These are phyloP conservation scores for Eupithecia vulgata DNA, from an alignment of 2,888 invertebrate species.

Conservation along the genomic window DNA sequence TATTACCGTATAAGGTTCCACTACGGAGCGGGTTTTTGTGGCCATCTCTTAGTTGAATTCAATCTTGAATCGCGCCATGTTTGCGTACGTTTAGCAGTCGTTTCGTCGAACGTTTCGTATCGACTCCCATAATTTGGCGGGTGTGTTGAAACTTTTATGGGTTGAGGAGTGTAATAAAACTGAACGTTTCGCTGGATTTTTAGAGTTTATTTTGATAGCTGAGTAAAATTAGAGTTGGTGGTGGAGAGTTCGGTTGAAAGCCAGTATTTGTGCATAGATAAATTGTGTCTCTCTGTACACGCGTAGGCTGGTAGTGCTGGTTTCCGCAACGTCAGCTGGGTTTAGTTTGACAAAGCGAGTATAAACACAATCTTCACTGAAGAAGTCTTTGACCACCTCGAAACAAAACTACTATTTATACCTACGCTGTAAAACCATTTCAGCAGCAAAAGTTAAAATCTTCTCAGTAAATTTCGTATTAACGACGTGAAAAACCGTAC, in stretches of 20 bases:
- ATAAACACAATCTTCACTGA: not conserved
- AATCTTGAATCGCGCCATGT: slow-evolving; percentile 70
- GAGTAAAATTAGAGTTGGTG: slow-evolving; percentile 29
- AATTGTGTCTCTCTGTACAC: slow-evolving; percentile 24
- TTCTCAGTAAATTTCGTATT: slow-evolving; percentile 1
- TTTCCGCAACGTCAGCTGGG: slow-evolving; percentile 25
- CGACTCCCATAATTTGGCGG: slow-evolving; percentile 46
- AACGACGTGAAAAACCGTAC: slow-evolving; percentile 8
- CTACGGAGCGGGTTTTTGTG: slow-evolving; percentile 70
- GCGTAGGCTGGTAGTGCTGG: slow-evolving; percentile 34
- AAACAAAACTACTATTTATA: not conserved
- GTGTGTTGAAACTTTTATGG: slow-evolving; percentile 46
- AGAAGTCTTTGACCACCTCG: not conserved
- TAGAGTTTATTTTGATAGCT: slow-evolving; percentile 32
- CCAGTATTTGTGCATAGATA: slow-evolving; percentile 29
- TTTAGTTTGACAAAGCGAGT: slow-evolving; percentile 16
- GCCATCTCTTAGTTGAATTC: slow-evolving; percentile 68
- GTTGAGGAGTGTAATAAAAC: slow-evolving; percentile 39
- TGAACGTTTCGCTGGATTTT: slow-evolving; percentile 30
- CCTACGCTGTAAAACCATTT: not conserved
- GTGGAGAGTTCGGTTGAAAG: slow-evolving; percentile 37
- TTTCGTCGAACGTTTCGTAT: slow-evolving; percentile 51
- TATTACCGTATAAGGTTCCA: slow-evolving; percentile 67
- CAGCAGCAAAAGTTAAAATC: not conserved
- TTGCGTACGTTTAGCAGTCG: slow-evolving; percentile 64